Conservation (phyloP, 2,888 invertebrate species). For the Baccha elongata region DNA sequence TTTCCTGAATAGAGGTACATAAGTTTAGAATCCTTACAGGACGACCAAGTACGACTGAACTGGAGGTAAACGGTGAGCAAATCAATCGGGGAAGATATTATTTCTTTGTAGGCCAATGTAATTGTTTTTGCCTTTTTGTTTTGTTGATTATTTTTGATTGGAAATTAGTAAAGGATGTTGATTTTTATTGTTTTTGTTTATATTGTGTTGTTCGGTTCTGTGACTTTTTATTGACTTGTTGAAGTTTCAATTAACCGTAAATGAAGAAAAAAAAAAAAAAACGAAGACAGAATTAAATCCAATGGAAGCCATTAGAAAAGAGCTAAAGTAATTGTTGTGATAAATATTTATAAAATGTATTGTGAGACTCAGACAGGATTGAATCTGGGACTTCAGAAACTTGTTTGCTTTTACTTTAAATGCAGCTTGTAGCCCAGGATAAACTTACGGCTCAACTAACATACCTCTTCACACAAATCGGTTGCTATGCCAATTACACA, state of each 20-base stretch:
- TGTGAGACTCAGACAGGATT: too few species aligned
- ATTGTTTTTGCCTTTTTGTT: conserved; percentile 38
- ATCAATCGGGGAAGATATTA: conserved; percentile 66
- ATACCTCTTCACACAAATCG: too few species aligned
- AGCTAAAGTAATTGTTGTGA: not conserved
- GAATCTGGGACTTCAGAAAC: too few species aligned
- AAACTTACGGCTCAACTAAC: too few species aligned
- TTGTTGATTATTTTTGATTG: conserved; percentile 65
- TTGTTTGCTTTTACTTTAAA: too few species aligned
- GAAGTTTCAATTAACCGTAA: conserved; percentile 66
- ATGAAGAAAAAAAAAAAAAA: conserved; percentile 38
- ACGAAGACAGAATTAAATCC: not conserved
- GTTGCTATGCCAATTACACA: too few species aligned
- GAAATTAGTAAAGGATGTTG: conserved; percentile 66
- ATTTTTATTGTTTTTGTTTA: conserved; percentile 37
- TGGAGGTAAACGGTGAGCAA: conserved; percentile 49
- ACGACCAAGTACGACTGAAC: not conserved
- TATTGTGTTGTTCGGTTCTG: conserved; percentile 7
- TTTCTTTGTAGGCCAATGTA: conserved; percentile 65
- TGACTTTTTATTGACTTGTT: conserved; percentile 55
- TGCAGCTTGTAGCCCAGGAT: too few species aligned
- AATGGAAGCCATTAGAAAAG: not conserved
- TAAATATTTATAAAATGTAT: too few species aligned
- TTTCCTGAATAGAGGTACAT: conserved; percentile 11
- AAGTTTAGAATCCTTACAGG: not conserved